Evolutionary conservation across 92 coral and sea anemone species (phyloP), one percentile per base, ranked within the genome.

Genomic region (Heliopora coerulea): DNA sequence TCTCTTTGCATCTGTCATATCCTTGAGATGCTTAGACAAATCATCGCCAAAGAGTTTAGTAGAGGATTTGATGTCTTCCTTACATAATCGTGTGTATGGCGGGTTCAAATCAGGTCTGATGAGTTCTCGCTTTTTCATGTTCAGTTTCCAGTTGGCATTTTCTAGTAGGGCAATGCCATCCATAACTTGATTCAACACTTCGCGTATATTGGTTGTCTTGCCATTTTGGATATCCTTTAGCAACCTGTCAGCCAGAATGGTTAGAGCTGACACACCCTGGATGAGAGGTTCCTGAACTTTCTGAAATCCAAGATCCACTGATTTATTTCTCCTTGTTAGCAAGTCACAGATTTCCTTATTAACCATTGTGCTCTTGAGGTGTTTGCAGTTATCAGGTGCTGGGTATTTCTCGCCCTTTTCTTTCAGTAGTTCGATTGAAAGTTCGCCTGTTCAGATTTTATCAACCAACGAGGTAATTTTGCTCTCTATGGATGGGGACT

Each of bases 241-340:
- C 12, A 86, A 70, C 54, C 49, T 37, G 62, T 66, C 86, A 27
- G 56, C 75, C 79, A 81, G 33, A 17, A 56, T 58, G 26, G 77
- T 33, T 46, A 82, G 29, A 3, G 82, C 86, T 15, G 86, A 72
- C 37, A 82, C 18, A 26, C 83, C 83, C 12, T 78, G 83, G 42
- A 81, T 44, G 6, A 86, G 52, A 6, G 79, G 60, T 39, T 82
- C 90, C 54, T 86, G 84, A 4, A 12, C 12, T 37, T 12, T 5
- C 42, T 37, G 42, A 37, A 37, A 37, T 4, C 6, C 42, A 5
- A 37, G 12, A 12, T 37, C 42, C 6, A 37, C 42, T 4, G 42
- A 65, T 32, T 52, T 65, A 4, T 24, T 65, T 65, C 26, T 41
- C 39, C 72, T 20, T 27, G 72, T 34, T 52, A 65, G 34, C 29